Evolutionary conservation across 2,888 invertebrate species (phyloP), one percentile per base, ranked within the genome.

Genomic region (Elaeidobius kamerunicus): DNA sequence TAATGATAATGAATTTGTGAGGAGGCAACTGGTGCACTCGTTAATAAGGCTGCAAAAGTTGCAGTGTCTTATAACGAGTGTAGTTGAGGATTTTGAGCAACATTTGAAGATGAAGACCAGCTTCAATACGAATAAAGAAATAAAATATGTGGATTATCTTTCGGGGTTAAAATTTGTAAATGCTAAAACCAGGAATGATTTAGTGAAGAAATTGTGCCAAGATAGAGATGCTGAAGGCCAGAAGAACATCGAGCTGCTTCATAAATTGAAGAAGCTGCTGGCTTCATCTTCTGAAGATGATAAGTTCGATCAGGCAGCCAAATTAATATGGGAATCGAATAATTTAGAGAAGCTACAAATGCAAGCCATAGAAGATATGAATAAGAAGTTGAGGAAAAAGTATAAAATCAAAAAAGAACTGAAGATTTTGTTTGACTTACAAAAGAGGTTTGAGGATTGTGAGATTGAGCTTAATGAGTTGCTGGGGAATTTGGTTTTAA

Each of bases 111-210:
- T 77, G 56, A 77, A 78, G 14, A 74, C 74, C 42, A 69, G 74
- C 9, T 67, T 76, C 19, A 75, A 76, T 56, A 73, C 76, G 12
- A 57, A 76, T 57, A 76, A 76, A 2, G 79, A 80, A 67, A 78
- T 78, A 59, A 74, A 75, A 27, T 77, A 78, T 64, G 76, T 79
- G 1, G 65, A 71, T 38, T 64, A 59, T 32, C 56, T 71, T 7
- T 57, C 65, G 7, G 76, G 77, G 1, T 76, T 81, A 52, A 77
- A 79, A 61, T 79, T 81, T 1, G 77, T 78, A 39, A 76, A 78
- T 63, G 78, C 78, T 47, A 78, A 78, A 63, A 78, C 77, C 11
- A 76, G 77, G 4, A 76, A 76, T 67, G 78, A 78, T 52, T 76
- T 80, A 12, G 69, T 79, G n/a, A 74, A 76, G 45, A 77, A 76